Conservation (phyloP, 1,140 invertebrate species). For the Caerostris extrusa region DNA sequence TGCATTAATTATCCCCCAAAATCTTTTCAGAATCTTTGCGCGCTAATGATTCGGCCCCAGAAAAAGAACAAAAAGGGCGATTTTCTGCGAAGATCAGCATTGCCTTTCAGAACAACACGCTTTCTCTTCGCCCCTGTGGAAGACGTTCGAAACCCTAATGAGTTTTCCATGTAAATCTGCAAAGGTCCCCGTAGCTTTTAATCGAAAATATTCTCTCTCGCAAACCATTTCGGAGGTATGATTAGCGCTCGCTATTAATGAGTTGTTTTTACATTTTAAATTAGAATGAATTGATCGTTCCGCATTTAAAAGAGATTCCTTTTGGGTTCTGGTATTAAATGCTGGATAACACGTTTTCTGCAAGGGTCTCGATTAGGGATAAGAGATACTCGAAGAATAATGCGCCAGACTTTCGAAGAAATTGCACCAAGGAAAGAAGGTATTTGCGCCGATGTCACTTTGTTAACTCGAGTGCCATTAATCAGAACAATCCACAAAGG, state of each 20-base stretch:
- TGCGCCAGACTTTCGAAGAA: neutral
- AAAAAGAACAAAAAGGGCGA: slow-evolving; percentile 34
- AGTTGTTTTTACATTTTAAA: slow-evolving; percentile 62
- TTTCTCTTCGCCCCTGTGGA: neutral
- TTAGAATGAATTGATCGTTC: slow-evolving; percentile 54
- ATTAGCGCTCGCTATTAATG: slow-evolving; percentile 51
- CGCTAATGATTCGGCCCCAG: slow-evolving; percentile 40
- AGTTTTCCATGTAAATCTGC: slow-evolving; percentile 60
- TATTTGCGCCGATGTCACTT: neutral
- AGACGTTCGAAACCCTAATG: slow-evolving; percentile 30
- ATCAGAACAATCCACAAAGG: neutral
- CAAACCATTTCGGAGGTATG: slow-evolving; percentile 31
- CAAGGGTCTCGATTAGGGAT: neutral
- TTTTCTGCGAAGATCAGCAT: slow-evolving; percentile 11
- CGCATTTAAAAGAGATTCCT: neutral
- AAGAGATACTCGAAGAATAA: neutral
- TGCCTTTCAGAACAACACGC: neutral
- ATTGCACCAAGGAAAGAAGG: neutral
- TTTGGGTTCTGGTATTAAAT: slow-evolving; percentile 28
- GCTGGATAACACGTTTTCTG: neutral
- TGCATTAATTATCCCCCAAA: slow-evolving; percentile 60
- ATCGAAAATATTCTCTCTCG: slow-evolving; percentile 32
- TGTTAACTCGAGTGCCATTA: neutral
- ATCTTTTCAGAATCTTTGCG: slow-evolving; percentile 49
- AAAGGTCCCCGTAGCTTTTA: slow-evolving; percentile 40